Percentiles rank a stretch among this genome's conserved stretches.
Conservation (phyloP, 2,113 vertebrate species). For the Vulpes ferrilata region DNA sequence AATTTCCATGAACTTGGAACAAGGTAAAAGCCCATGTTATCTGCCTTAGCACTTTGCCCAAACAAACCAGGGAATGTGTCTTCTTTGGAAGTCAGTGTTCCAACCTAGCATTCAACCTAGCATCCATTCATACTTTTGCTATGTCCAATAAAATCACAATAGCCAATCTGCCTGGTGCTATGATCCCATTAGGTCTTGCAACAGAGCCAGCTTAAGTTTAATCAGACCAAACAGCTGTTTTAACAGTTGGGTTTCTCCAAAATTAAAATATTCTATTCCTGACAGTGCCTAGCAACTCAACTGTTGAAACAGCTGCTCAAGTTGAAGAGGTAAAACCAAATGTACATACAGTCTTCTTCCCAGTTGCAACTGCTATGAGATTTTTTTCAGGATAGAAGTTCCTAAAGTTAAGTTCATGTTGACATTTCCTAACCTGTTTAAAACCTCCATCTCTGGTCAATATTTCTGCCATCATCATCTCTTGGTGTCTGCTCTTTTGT, state of each 20-base stretch:
- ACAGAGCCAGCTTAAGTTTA: constrained; percentile 69
- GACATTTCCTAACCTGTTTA: constrained; percentile 67
- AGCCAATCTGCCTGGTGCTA: neutral
- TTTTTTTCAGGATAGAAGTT: constrained; percentile 68
- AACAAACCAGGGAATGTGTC: neutral
- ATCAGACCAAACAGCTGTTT: constrained; percentile 77
- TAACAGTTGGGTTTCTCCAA: constrained; percentile 81
- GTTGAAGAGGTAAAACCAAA: constrained; percentile 71
- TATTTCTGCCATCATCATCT: neutral
- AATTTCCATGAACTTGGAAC: constrained; percentile 6
- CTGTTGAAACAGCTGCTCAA: constrained; percentile 77
- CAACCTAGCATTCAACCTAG: neutral
- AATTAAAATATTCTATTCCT: constrained; percentile 82
- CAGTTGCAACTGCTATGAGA: constrained; percentile 53
- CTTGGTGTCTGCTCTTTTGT: constrained; percentile 18
- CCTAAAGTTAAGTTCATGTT: constrained; percentile 26
- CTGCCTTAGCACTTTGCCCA: neutral
- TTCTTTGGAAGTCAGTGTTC: neutral
- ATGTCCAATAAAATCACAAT: constrained; percentile 28
- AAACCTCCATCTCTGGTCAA: constrained; percentile 34
- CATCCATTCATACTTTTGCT: neutral
- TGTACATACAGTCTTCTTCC: neutral
- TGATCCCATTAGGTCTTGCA: constrained; percentile 19
- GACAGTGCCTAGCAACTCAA: constrained; percentile 73
- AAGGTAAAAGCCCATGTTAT: neutral